A percentile compares a stretch with the other conserved stretches of the same genome.
Conservation (phyloP, 2,888 invertebrate genomes). For the Drosophila kuntzei region DNA sequence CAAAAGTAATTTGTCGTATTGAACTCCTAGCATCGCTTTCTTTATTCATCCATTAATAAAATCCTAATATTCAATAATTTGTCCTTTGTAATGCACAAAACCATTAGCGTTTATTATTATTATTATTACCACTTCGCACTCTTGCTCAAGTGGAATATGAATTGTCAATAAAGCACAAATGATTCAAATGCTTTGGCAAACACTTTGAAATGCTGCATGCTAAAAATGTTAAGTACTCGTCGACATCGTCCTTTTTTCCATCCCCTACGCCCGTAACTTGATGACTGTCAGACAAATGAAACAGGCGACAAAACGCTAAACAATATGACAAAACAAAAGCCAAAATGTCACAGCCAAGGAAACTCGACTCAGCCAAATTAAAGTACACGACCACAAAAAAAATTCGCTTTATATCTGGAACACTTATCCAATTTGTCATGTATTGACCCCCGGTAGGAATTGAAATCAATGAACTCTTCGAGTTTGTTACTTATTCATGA, state of each 20-base stretch:
- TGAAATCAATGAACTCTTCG: slow-evolving; percentile 8
- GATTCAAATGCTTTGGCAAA: slow-evolving; percentile 36
- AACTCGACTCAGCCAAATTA: background rate
- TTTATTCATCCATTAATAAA: background rate
- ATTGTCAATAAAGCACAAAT: slow-evolving; percentile 56
- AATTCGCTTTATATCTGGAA: slow-evolving; percentile 24
- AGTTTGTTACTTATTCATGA: background rate
- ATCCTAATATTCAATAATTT: background rate
- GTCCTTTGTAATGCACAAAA: background rate
- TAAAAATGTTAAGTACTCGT: slow-evolving; percentile 49
- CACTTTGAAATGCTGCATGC: slow-evolving; percentile 32
- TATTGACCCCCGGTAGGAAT: background rate
- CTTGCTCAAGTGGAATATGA: slow-evolving; percentile 33
- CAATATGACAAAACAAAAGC: slow-evolving; percentile 20
- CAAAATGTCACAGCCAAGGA: slow-evolving; percentile 16
- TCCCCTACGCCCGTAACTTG: background rate
- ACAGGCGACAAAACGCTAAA: slow-evolving; percentile 7
- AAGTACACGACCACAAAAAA: slow-evolving; percentile 26
- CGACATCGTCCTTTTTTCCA: background rate
- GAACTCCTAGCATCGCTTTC: background rate
- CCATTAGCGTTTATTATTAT: background rate
- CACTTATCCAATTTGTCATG: slow-evolving; percentile 14
- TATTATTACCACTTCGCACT: background rate
- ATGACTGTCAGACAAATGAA: slow-evolving; percentile 18
- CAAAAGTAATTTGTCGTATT: background rate